A percentile compares a stretch with the other conserved stretches of the same genome.
Conservation (phyloP, 2,888 invertebrate species). For the Chelonus formosanus region DNA sequence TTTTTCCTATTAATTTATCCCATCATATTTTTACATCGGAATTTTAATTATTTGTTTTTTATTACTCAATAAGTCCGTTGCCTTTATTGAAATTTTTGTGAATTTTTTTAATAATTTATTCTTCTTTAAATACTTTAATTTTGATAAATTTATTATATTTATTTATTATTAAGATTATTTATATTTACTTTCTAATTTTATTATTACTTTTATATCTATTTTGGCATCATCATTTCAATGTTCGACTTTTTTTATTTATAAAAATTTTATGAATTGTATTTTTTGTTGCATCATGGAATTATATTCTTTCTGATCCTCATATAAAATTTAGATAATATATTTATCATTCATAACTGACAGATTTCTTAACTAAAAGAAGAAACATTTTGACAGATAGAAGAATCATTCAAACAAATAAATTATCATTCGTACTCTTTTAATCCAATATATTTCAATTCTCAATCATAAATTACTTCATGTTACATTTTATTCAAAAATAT, state of each 20-base stretch:
- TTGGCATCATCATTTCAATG: slow-evolving; percentile 62
- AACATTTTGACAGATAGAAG: too few species aligned
- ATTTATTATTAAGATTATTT: slow-evolving; percentile 35
- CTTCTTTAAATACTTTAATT: slow-evolving; percentile 45
- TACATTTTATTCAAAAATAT: too few species aligned
- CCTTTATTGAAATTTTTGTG: background rate
- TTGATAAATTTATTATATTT: slow-evolving; percentile 46
- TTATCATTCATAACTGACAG: too few species aligned
- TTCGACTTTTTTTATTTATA: slow-evolving; percentile 39
- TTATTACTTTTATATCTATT: slow-evolving; percentile 63
- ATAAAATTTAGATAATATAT: too few species aligned
- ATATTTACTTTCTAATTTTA: slow-evolving; percentile 58
- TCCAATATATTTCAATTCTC: too few species aligned
- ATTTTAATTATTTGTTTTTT: slow-evolving; percentile 28
- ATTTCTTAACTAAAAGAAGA: too few species aligned
- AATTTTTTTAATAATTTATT: slow-evolving; percentile 32
- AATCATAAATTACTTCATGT: too few species aligned
- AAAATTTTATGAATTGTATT: slow-evolving; percentile 8
- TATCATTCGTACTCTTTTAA: too few species aligned
- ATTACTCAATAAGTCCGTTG: slow-evolving; percentile 35
- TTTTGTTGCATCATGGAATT: slow-evolving; percentile 8
- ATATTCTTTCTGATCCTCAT: too few species aligned
- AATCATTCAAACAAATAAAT: too few species aligned
- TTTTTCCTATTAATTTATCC: slow-evolving; percentile 38
- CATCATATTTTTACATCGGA: background rate